Conservation (phyloP, 2,888 invertebrate species). For the Cryptus viduatorius region DNA sequence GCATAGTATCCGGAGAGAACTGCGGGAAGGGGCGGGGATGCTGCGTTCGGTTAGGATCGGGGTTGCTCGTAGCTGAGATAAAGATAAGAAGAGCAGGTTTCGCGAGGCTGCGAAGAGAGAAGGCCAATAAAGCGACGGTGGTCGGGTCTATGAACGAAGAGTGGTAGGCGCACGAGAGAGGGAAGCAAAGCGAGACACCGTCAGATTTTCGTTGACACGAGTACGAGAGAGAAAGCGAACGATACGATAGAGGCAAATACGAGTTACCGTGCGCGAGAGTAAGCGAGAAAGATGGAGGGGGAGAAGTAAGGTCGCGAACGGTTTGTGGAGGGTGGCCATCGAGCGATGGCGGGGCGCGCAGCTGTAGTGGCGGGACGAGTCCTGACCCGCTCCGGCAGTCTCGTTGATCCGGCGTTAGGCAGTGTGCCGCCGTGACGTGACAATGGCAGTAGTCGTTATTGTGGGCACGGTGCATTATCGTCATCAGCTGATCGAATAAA, state of each 20-base stretch:
- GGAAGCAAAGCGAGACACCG: conserved; percentile 22
- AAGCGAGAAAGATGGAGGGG: conserved; percentile 18
- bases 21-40: conserved; percentile 8
- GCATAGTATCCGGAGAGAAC: conserved; percentile 1
- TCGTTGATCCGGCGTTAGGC: conserved; percentile 75
- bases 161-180: conserved; percentile 31
- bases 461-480: conserved; percentile 74
- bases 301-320: conserved; percentile 59
- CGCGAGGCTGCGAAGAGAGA: conserved; percentile 47
- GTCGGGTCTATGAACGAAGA: conserved; percentile 22
- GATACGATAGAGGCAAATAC: conserved; percentile 46
- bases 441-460: conserved; percentile 79
- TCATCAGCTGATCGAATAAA: conserved; percentile 79
- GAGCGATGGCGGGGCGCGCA: conserved; percentile 66
- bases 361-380: conserved; percentile 69
- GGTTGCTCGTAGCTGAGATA: conserved; percentile 40
- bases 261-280: conserved; percentile 22
- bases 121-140: conserved; percentile 36
- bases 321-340: conserved; percentile 60
- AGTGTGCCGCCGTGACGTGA: conserved; percentile 77
- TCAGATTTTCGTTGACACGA: conserved; percentile 10
- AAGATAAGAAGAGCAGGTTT: conserved; percentile 16
- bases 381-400: conserved; percentile 73
- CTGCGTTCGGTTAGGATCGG: conserved; percentile 49
- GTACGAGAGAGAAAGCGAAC: conserved; percentile 42